Evolutionary conservation across 2,888 invertebrate genomes (phyloP), one percentile per base, ranked within the genome.

Genomic region (Eurytoma californica): DNA sequence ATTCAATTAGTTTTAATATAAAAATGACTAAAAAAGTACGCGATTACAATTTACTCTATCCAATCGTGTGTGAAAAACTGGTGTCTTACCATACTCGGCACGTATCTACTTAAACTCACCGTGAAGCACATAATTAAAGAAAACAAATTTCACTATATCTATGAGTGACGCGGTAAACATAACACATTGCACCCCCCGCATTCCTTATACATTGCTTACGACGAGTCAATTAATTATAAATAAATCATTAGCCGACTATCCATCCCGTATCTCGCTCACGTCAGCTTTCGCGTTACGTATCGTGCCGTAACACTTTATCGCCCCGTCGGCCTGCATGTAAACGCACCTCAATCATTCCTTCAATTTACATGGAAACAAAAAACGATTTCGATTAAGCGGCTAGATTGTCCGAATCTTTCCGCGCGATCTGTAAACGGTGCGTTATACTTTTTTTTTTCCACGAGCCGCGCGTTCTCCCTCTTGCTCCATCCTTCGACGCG

Each of bases 371-470:
- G 58, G 67, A 65, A 58, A 60, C 63, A 67, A 75, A 24, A 68
- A 75, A 53, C 74, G 67, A 60, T 75, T 51, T 20, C 51, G 74
- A 75, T 75, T 12, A 39, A 30, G 51, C 67, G 58, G 5, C n/a
- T 9, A 67, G 74, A 74, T 68, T 39, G 51, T 12, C 16, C 12
- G 3, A 53, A 75, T 75, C 74, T 67, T 7, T 14, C 58, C 12
- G 30, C 13, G 49, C 55, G 69, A 70, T 77, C 77, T 39, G 16
- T 30, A 53, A 53, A 72, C 28, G 66, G 39, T 39, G 57, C 51
- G 57, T 73, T 73, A 63, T 30, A 73, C 68, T 78, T 78, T 77
- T 77, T 78, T 73, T 28, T 69, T 69, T 61, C 24, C 49, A 13
- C 1, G 39, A 24, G 28, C 20, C 47, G 30, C 47, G 12, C 9